Conservation (phyloP, 1,140 invertebrate genomes). For the Antheraea mylitta region DNA sequence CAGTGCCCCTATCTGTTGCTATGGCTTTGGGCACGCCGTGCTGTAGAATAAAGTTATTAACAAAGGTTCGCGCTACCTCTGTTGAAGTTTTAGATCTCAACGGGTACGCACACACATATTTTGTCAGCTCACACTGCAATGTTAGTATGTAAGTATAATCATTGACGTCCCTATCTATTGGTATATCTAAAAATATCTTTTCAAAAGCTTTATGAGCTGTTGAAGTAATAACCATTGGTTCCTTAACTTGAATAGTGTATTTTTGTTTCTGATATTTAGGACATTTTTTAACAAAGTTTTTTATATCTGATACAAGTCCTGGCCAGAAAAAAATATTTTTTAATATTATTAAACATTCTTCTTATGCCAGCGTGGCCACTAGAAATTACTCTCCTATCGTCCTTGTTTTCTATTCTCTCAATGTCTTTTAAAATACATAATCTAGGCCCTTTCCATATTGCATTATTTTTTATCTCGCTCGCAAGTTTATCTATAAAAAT, state of each 20-base stretch:
- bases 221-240: conserved; percentile 17
- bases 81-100: conserved; percentile 12
- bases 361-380: conserved; percentile 20
- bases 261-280: conserved; percentile 10
- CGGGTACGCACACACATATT: conserved; percentile 26
- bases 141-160: conserved; percentile 22
- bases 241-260: neutral
- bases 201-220: conserved; percentile 20
- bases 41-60: conserved; percentile 24
- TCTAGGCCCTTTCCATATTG: conserved; percentile 12
- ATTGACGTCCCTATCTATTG: conserved; percentile 4
- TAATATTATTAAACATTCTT: conserved; percentile 18
- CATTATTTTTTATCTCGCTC: neutral
- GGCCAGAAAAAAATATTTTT: conserved; percentile 16
- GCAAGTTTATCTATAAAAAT: neutral
- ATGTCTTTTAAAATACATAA: conserved; percentile 17
- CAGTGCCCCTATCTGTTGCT: conserved; percentile 14
- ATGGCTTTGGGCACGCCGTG: conserved; percentile 20
- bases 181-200: conserved; percentile 25
- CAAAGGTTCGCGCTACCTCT: conserved; percentile 18
- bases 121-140: conserved; percentile 26
- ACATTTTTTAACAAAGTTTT: neutral
- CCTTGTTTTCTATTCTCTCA: conserved; percentile 12
- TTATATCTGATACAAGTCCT: conserved; percentile 4
- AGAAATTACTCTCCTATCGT: conserved; percentile 14